These are phyloP conservation scores for Hemicrepidius hirtus DNA, from an alignment of 2,888 invertebrate species.

Conservation along the genomic window DNA sequence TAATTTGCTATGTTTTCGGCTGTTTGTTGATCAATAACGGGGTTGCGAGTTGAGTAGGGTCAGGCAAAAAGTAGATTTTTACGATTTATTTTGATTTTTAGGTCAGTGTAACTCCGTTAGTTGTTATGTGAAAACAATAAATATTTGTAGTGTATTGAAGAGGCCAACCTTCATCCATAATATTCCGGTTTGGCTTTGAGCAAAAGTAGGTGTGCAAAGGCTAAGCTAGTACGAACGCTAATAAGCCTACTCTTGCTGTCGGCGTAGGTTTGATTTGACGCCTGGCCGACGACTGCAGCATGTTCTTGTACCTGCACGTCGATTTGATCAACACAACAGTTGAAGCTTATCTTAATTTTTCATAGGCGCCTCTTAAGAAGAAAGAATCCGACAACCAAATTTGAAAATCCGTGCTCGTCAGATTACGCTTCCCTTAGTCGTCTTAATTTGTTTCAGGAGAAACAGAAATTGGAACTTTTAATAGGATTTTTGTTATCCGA, in stretches of 20 bases:
- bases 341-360: slow-evolving; percentile 61
- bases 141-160: slow-evolving; percentile 39
- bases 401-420: background rate
- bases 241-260: slow-evolving; percentile 56
- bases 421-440: background rate
- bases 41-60: too few relatives aligned
- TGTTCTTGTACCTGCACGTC: slow-evolving; percentile 52
- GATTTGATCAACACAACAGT: slow-evolving; percentile 56
- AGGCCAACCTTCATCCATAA: slow-evolving; percentile 50
- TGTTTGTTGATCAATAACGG: too few relatives aligned
- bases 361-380: background rate
- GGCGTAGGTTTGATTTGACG: slow-evolving; percentile 56
- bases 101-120: slow-evolving; percentile 24
- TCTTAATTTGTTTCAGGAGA: background rate
- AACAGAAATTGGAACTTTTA: background rate
- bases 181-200: slow-evolving; percentile 53
- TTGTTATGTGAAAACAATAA: slow-evolving; percentile 35
- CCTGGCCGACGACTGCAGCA: slow-evolving; percentile 51
- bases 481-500: slow-evolving; percentile 5
- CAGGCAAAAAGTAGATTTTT: too few relatives aligned
- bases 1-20: too few relatives aligned
- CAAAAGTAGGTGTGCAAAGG: slow-evolving; percentile 51
- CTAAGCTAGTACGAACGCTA: slow-evolving; percentile 52
- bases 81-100: background rate
- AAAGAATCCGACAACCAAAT: background rate